phyloP scores from a whole-genome alignment of 2,888 invertebrate species.

The Orchesella flavescens region DNA sequence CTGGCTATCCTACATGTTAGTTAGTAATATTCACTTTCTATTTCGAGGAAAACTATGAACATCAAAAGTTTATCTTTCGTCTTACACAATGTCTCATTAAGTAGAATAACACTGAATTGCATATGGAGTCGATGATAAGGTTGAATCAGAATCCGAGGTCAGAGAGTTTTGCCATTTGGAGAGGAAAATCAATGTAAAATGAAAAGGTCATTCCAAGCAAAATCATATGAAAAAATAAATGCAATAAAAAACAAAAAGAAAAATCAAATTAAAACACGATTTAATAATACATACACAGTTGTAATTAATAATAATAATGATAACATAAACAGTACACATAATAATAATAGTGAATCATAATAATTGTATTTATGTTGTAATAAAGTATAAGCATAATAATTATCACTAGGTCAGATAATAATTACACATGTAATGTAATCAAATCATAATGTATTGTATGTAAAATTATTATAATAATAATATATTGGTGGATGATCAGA shows the following conservation, averaged over 20 bases:
- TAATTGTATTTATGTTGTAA: conserved; percentile 42
- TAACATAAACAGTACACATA: conserved; percentile 51
- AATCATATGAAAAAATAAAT: conserved; percentile 10
- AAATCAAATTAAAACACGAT: conserved; percentile 62
- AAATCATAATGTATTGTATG: conserved; percentile 21
- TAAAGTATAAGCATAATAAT: conserved; percentile 62
- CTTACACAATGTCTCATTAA: too few relatives aligned
- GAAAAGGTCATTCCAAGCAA: not conserved
- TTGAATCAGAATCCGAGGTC: conserved; percentile 18
- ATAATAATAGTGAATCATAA: conserved; percentile 42
- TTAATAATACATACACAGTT: conserved; percentile 58
- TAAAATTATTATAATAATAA: conserved; percentile 27
- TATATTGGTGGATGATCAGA: conserved; percentile 39
- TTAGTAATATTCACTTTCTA: too few relatives aligned
- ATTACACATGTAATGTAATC: not conserved
- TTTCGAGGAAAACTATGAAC: too few relatives aligned
- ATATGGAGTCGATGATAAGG: too few relatives aligned
- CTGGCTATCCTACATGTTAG: too few relatives aligned
- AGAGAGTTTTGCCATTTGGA: not conserved
- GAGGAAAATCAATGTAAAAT: not conserved
- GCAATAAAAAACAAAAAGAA: conserved; percentile 38
- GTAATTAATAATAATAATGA: conserved; percentile 46
- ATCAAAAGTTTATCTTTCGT: too few relatives aligned
- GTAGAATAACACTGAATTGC: too few relatives aligned
- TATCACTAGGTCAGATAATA: conserved; percentile 60